phyloP scores from a whole-genome alignment of 2,797 vertebrate genomes.

The Microctenopoma lineatum region DNA sequence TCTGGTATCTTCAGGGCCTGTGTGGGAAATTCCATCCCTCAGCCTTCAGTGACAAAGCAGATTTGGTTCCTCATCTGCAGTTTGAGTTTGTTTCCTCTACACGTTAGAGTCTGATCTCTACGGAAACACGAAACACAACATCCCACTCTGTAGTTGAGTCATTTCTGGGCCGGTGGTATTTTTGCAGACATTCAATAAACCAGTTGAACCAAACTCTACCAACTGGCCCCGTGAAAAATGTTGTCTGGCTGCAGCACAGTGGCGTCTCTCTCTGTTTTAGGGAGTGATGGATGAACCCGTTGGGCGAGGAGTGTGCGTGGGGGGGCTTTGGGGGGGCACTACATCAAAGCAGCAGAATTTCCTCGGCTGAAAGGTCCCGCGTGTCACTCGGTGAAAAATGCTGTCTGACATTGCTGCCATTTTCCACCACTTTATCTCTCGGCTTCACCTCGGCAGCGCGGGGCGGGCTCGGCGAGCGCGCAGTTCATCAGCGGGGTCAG shows the following conservation, averaged over 20 bases:
- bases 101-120: too few relatives aligned
- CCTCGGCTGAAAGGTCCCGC: constrained; percentile 33
- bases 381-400: constrained; percentile 50
- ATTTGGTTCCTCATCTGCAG: background rate
- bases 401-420: constrained; percentile 21
- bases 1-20: background rate
- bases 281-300: constrained; percentile 60
- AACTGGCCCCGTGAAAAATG: constrained; percentile 30
- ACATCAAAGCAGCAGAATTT: constrained; percentile 48
- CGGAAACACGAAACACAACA: background rate
- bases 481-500: constrained; percentile 48
- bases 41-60: background rate
- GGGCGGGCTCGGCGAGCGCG: background rate
- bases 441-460: constrained; percentile 3
- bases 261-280: constrained; percentile 45
- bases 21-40: background rate
- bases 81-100: too few relatives aligned
- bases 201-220: constrained; percentile 17
- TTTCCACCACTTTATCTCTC: constrained; percentile 21
- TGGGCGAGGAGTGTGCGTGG: constrained; percentile 5
- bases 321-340: constrained; percentile 19
- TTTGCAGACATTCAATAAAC: background rate
- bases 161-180: background rate
- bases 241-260: constrained; percentile 36
- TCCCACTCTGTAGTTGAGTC: background rate